Conservation (phyloP, 2,888 invertebrate genomes). For the Cataglyphis rosenhaueri region DNA sequence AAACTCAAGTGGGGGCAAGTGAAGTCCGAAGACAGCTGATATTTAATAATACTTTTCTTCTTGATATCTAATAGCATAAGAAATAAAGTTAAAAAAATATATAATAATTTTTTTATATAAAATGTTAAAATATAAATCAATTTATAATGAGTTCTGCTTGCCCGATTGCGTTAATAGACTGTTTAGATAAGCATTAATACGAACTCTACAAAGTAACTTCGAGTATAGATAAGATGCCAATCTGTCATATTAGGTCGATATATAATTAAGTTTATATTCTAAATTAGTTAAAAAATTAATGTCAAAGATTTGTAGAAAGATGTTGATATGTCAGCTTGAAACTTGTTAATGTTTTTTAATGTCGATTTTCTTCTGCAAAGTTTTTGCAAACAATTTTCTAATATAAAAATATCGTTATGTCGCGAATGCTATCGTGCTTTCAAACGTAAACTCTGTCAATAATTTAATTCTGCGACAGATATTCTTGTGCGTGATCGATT, state of each 20-base stretch:
- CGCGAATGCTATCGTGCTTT: not conserved
- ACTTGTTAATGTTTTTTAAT: slow-evolving; percentile 3
- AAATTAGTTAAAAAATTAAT: not conserved
- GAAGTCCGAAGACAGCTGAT: not conserved
- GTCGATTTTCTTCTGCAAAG: not conserved
- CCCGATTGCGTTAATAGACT: not conserved
- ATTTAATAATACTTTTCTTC: not conserved
- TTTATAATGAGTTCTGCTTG: not conserved
- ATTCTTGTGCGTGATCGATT: not conserved
- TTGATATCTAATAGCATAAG: not conserved
- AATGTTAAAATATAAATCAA: not conserved
- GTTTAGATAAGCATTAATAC: not conserved
- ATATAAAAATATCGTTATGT: not conserved
- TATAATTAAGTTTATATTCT: slow-evolving; percentile 12
- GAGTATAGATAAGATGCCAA: slow-evolving; percentile 48
- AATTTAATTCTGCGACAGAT: not conserved
- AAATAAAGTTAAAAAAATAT: not conserved
- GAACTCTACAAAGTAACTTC: not conserved
- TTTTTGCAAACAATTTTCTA: not conserved
- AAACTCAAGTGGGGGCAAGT: not conserved
- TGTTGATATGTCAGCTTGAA: not conserved
- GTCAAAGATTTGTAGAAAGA: not conserved
- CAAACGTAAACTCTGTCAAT: not conserved
- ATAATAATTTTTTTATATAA: slow-evolving; percentile 1
- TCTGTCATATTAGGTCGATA: not conserved